Conservation (phyloP, 2,888 invertebrate species). For the Epinotia ramella region DNA sequence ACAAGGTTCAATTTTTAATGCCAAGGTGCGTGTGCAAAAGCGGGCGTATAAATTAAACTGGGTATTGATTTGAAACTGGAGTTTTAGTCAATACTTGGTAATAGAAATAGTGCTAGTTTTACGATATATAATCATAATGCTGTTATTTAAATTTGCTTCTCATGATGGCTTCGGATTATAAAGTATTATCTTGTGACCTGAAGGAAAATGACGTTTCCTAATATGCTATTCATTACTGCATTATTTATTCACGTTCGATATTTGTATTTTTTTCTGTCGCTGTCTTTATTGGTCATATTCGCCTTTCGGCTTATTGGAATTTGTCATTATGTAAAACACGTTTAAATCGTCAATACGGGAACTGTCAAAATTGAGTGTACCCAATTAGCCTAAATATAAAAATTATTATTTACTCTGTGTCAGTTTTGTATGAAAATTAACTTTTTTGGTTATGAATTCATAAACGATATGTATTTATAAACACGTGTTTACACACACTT, state of each 20-base stretch:
- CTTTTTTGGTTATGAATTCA: no score
- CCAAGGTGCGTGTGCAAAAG: constrained; percentile 22
- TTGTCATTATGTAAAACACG: no score
- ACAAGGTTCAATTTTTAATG: background rate
- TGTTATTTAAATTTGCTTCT: constrained; percentile 23
- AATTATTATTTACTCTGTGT: no score
- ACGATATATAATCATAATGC: background rate
- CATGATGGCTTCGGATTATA: background rate
- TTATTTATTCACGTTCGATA: background rate
- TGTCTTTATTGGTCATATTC: background rate
- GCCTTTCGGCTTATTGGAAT: no score
- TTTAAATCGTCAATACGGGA: no score
- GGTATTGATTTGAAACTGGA: constrained; percentile 6
- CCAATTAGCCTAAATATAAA: no score
- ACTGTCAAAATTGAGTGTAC: no score
- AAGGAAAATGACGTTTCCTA: constrained; percentile 1
- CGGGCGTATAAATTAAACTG: constrained; percentile 13
- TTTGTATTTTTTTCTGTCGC: background rate
- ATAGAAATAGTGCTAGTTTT: constrained; percentile 7
- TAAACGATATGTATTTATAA: no score
- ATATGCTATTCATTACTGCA: background rate
- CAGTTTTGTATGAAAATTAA: no score
- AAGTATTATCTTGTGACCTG: background rate
- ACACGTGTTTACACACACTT: no score
- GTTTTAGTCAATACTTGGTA: constrained; percentile 5